Evolutionary conservation across 2,888 invertebrate genomes (phyloP), one percentile per base, ranked within the genome.

Genomic region (Taphrorychus bicolor): DNA sequence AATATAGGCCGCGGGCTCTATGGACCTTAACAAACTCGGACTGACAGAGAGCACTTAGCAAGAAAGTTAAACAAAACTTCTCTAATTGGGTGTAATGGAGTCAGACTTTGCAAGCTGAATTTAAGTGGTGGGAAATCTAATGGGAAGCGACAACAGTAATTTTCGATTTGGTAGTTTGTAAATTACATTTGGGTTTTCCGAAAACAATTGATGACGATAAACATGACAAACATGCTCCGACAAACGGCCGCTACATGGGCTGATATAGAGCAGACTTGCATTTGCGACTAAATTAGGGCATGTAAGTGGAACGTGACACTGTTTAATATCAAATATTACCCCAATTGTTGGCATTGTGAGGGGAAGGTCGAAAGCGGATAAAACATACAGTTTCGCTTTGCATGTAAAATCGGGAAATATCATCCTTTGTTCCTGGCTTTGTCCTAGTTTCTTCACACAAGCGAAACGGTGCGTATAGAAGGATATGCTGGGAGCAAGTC

Each of bases 51-150:
- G 60, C 60, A 60, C 60, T 60, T 60, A 60, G 60, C 49, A 60
- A 19, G 51, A 60, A 59, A 60, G 60, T 60, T 60, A 60, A 60
- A 60, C 60, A 60, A 60, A 60, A 60, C 52, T 60, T 60, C 52
- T 32, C 41, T 60, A 60, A 60, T 60, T 60, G 60, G 41, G 40
- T 17, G 51, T 60, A 60, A 60, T 60, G 52, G 41, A 60, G 52
- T 60, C 60, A 59, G 48, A 23, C 59, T 18, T 17, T 48, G 49
- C 48, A 5, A 9, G 23, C 14, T 49, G 17, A 18, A 49, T 22
- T 22, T 59, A 23, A 59, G 59, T 48, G 48, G 59, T n/a, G 45
- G 49, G 5, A n/a, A 7, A 59, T 9, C 32, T 59, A 59, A 59
- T 59, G 59, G 59, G 23, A 24, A 24, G 22, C 17, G 59, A 22